Evolutionary conservation across 2,113 vertebrate genomes (phyloP), one percentile per base, ranked within the genome.

Genomic region (Myrmophylax atrothorax): DNA sequence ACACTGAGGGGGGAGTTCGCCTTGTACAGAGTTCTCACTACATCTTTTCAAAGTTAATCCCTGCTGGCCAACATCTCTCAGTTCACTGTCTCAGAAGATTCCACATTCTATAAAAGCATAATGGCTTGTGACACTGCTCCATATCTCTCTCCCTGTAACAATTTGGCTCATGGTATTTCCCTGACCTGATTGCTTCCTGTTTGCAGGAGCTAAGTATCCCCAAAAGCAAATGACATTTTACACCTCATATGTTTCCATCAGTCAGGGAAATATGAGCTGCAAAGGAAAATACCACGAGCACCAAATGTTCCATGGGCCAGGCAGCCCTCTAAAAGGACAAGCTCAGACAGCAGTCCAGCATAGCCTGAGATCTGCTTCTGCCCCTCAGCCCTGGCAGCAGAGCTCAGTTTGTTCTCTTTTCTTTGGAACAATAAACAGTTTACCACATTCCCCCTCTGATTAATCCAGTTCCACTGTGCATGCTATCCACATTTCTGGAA

Each of bases 151-250:
- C 58, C 52, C 60, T 49, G 0, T 18, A 89, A 73, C n/a, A 72
- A 19, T 72, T 50, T 59, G 58, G n/a, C 44, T 89, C 8, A 7
- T 11, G 37, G 62, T 72, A 53, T 83, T 91, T 89, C 63, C 66
- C 69, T 83, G 74, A 83, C 40, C 67, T 49, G 59, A 69, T n/a
- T 2, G 0, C 14, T 84, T 84, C n/a, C 20, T 88, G 49, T 76
- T 75, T 67, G 40, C 26, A 91, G 64, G 14, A 2, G 58, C 9
- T 63, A 67, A 87, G 44, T 31, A 78, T 72, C 31, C 89, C 84
- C 80, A 62, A 74, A 93, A 82, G 84, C 55, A 87, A 82, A 85
- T 33, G 20, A 26, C 76, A 91, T 91, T 95, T 94, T 79, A 72
- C 11, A 83, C 38, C 58, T 72, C 49, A 12, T 37, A 16, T 29